These are phyloP conservation scores for Embidobia sp. DNA, from an alignment of 2,888 invertebrate species.

Conservation along the genomic window DNA sequence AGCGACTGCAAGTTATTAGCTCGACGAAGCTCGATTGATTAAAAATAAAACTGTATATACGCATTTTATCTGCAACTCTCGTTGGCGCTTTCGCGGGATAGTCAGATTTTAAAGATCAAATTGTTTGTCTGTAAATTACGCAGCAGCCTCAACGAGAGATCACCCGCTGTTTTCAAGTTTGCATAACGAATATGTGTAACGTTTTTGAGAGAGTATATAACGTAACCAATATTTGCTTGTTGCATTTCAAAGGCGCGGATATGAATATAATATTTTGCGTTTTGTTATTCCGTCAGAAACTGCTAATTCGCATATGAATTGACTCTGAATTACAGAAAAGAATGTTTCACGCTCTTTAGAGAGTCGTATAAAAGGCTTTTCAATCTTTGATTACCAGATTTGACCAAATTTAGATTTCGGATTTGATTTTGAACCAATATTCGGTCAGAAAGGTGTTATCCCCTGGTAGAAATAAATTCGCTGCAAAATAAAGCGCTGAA, in stretches of 20 bases:
- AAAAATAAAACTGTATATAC: slow-evolving; percentile 46
- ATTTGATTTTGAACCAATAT: too few relatives aligned
- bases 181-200: slow-evolving; percentile 7
- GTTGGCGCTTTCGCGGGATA: neutral
- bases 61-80: slow-evolving; percentile 23
- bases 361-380: too few relatives aligned
- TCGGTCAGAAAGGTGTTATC: too few relatives aligned
- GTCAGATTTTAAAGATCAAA: neutral
- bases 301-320: too few relatives aligned
- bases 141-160: slow-evolving; percentile 4
- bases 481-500: too few relatives aligned
- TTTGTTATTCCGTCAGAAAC: neutral
- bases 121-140: neutral
- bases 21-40: slow-evolving; percentile 21
- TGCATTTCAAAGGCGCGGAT: slow-evolving; percentile 3
- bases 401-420: too few relatives aligned
- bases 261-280: neutral
- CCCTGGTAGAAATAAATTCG: too few relatives aligned
- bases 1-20: slow-evolving; percentile 36
- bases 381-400: too few relatives aligned
- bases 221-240: slow-evolving; percentile 18
- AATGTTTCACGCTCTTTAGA: too few relatives aligned
- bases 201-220: slow-evolving; percentile 18
- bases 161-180: slow-evolving; percentile 16
- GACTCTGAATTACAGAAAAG: neutral